Conservation (phyloP, 2,888 invertebrate species). For the Papilio elwesi region DNA sequence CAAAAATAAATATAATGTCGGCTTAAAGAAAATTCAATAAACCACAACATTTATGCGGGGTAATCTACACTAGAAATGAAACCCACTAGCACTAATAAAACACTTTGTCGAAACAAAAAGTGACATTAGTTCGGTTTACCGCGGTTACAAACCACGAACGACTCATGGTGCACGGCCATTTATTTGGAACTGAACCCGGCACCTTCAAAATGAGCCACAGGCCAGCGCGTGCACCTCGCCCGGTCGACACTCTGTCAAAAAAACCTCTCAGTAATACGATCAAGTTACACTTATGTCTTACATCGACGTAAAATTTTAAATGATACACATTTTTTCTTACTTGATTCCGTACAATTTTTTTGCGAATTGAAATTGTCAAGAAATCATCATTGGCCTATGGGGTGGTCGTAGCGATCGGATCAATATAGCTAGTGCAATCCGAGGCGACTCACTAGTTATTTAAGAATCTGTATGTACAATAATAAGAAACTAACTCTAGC, state of each 20-base stretch:
- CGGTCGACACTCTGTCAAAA: conserved; percentile 6
- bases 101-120: neutral
- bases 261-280: conserved; percentile 30
- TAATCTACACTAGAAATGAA: neutral
- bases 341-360: conserved; percentile 13
- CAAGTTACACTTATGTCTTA: conserved; percentile 22
- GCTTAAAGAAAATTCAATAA: neutral
- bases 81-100: neutral
- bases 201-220: conserved; percentile 2
- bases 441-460: no score
- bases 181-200: conserved; percentile 3
- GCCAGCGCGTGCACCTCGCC: conserved; percentile 21
- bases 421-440: no score
- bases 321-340: neutral
- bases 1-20: no score
- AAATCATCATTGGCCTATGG: no score
- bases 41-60: neutral
- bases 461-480: no score
- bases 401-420: no score
- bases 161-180: conserved; percentile 11
- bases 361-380: no score
- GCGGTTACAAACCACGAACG: neutral
- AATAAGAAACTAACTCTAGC: no score
- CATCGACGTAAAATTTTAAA: conserved; percentile 28
- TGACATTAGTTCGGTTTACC: conserved; percentile 5